Conservation (phyloP, 2,888 invertebrate species). For the Pammene fasciana region DNA sequence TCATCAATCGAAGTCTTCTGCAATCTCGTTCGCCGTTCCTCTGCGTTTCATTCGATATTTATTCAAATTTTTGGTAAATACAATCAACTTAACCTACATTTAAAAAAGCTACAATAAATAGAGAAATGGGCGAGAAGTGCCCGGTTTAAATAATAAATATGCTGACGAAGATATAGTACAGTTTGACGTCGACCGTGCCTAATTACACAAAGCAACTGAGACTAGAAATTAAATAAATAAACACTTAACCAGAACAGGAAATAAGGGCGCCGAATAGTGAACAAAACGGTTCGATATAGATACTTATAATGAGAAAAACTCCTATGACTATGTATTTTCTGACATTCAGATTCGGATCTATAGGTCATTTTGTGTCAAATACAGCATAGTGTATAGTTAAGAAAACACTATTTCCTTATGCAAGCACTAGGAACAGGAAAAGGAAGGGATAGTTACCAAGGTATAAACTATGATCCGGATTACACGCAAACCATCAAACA, state of each 20-base stretch:
- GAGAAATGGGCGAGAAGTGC: too few relatives aligned
- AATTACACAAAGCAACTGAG: too few relatives aligned
- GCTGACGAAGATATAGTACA: too few relatives aligned
- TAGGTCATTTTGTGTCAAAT: neutral
- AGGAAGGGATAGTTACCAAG: constrained; percentile 74
- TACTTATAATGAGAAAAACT: neutral
- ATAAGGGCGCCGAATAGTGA: neutral
- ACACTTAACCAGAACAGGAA: neutral
- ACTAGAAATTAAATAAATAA: neutral
- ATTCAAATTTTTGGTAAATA: neutral
- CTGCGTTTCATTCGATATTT: neutral
- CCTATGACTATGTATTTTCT: neutral
- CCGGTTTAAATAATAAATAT: too few relatives aligned
- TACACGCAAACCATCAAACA: constrained; percentile 84
- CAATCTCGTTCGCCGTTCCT: neutral
- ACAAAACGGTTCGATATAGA: neutral
- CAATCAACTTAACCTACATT: too few relatives aligned
- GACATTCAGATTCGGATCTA: neutral
- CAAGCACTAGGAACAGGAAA: constrained; percentile 46
- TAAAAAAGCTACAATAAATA: too few relatives aligned
- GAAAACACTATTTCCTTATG: constrained; percentile 4
- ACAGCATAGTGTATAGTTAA: neutral
- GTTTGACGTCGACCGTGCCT: too few relatives aligned
- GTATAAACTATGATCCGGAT: constrained; percentile 72
- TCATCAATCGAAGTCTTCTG: neutral